These are phyloP conservation scores for Andrena chrysosceles DNA, from an alignment of 2,888 invertebrate genomes.

Conservation along the genomic window DNA sequence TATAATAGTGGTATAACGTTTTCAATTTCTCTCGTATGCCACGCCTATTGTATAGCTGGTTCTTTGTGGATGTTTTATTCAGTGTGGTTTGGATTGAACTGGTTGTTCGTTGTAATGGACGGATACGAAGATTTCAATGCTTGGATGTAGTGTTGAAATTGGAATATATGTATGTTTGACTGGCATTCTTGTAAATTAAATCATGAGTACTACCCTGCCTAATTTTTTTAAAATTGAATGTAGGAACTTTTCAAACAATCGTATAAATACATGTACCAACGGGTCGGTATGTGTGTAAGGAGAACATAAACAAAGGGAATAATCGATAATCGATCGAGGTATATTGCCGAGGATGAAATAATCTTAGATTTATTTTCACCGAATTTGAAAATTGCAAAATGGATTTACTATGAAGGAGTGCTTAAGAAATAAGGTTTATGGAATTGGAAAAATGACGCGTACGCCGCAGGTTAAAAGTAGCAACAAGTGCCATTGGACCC, in stretches of 20 bases:
- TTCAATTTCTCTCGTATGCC: conserved; percentile 28
- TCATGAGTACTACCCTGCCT: background rate
- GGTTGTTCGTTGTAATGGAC: conserved; percentile 23
- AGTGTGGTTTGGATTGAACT: conserved; percentile 25
- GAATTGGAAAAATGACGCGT: conserved; percentile 1
- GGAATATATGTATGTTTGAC: background rate
- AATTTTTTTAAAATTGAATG: background rate
- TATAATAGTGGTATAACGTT: background rate
- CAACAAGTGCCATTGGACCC: conserved; percentile 5
- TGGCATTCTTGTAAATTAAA: background rate
- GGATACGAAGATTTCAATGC: conserved; percentile 43
- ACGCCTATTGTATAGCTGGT: conserved; percentile 38
- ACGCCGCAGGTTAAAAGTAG: background rate
- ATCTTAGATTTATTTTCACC: background rate
- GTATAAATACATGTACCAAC: background rate
- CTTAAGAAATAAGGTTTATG: background rate
- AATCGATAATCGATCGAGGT: background rate
- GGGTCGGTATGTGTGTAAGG: background rate
- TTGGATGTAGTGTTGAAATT: background rate
- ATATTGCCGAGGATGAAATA: background rate
- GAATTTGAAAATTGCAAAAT: background rate
- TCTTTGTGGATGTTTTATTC: conserved; percentile 25
- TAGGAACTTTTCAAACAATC: background rate
- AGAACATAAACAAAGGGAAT: background rate
- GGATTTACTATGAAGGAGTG: background rate